Base-by-base conservation (phyloP, 2,888 invertebrate species). In the Drosophila lutescens region DNA sequence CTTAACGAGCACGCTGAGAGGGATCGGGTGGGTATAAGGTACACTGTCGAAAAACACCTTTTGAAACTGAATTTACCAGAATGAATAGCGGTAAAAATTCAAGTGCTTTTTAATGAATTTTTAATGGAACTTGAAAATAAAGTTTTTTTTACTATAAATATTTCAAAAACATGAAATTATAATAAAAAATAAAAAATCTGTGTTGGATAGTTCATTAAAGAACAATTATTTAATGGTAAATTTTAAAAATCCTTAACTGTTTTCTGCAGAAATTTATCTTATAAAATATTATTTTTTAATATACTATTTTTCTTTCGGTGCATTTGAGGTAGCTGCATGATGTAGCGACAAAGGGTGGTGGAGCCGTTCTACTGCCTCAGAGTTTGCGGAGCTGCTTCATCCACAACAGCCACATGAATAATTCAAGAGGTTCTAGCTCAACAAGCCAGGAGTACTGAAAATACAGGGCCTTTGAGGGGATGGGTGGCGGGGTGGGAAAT, bases 341-440 rank as follows among this genome's bases (percentile, higher is more conserved):
- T 49, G 41, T 43, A 20, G 51, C 26, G 50, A 17, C 17, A 34
- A 15, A 41, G 60, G 46, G 44, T 15, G 20, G 9, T 20, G 26
- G 43, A 50, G 36, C 17, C 44, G 53, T 43, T 47, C 34, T 54
- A 40, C 38, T 46, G 65, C 68, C 68, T 67, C 34, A 34, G 46
- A 67, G 46, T 46, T 40, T 34, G 68, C 20, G 50, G 26, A 41
- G 61, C 55, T 55, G 68, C 65, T 26, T 46, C 56, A 50, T 54
- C 72, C 61, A 49, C 30, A 60, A 49, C 73, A 56, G 62, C 70
- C 76, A 59, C 78, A 77, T 62, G 73, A 71, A 71, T 71, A 73
- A 73, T 71, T 71, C 70, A 71, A 63, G 73, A 62, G 62, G 41
- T 46, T 54, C 67, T 40, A 34, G 68, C 66, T 55, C 55, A 67